Evolutionary conservation across 2,113 vertebrate genomes (phyloP), one percentile per base, ranked within the genome.

Genomic region (Oreochromis aureus): DNA sequence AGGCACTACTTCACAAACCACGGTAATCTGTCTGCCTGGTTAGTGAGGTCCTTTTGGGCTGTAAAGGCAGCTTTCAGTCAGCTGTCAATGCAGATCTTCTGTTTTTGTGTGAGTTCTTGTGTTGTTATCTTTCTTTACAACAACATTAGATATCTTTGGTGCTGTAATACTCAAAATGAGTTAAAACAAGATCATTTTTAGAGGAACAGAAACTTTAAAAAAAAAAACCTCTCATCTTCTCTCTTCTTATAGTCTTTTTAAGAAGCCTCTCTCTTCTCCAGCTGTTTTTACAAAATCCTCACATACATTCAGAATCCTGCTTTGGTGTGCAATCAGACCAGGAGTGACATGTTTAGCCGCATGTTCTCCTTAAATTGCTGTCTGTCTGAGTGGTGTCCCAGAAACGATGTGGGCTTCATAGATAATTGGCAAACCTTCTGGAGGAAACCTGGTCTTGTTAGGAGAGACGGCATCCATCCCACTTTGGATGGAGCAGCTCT

Each of bases 121-220:
- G 16, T 63, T 19, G 30, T 63, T 63, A 12, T 63, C 2, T 63
- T 63, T 0, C 32, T 36, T 36, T 36, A 34, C 0, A 63, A 36
- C 18, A 36, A 63, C 0, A 1, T 32, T 2, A 18, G 27, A 0
- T 4, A 0, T 18, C 0, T 18, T 1, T 63, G 32, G 32, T 63
- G 18, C 18, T 63, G 10, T 12, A 63, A 3, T 36, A 63, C 59
- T 63, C 59, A 63, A n/a, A 63, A 63, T 63, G 3, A 63, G 4
- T 63, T 63, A 63, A 63, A 63, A 63, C 59, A 1, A 0, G 32
- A n/a, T 63, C 2, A 63, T 63, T 36, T 63, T 63, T 3, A 63
- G 59, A 63, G 59, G 59, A 63, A 63, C 59, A 36, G 32, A 12
- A 63, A 63, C 18, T n/a, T n/a, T n/a, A n/a, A n/a, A n/a, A n/a